Evolutionary conservation across 2,888 invertebrate species (phyloP).

Genomic region (Zygaena filipendulae): DNA sequence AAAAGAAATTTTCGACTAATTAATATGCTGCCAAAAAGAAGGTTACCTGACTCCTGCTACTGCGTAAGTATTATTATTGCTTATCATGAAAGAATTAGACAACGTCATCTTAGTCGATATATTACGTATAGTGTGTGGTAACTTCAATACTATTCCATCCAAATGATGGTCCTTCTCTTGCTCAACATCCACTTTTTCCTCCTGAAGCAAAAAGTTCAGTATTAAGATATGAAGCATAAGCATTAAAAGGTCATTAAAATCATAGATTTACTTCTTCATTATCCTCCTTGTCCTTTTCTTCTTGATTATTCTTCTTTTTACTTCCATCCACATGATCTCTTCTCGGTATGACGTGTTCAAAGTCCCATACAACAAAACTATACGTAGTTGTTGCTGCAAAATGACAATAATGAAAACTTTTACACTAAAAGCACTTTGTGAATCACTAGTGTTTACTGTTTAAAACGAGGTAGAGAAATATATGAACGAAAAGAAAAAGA

Average conservation of each 20-base stretch:
- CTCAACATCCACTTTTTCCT: conserved; percentile 38
- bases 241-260: not conserved
- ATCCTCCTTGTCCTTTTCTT: conserved; percentile 26
- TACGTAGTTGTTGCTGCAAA: conserved; percentile 78
- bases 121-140: conserved; percentile 91
- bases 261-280: conserved; percentile 26
- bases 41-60: conserved; percentile 90
- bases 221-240: not conserved
- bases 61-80: conserved; percentile 89
- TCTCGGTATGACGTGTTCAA: conserved; percentile 62
- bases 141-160: conserved; percentile 73
- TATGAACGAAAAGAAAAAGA: no score
- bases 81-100: conserved; percentile 92
- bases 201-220: conserved; percentile 23
- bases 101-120: conserved; percentile 92
- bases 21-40: not conserved
- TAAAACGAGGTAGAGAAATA: no score
- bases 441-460: no score
- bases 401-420: no score
- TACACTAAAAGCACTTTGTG: no score
- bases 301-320: conserved; percentile 26
- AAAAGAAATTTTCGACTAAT: no score
- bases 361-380: conserved; percentile 86
- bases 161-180: conserved; percentile 41
- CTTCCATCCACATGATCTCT: conserved; percentile 35